A percentile compares a stretch with the other conserved stretches of the same genome.
Conservation (phyloP, 2,797 vertebrate genomes). For the Microctenopoma steveboyesi region DNA sequence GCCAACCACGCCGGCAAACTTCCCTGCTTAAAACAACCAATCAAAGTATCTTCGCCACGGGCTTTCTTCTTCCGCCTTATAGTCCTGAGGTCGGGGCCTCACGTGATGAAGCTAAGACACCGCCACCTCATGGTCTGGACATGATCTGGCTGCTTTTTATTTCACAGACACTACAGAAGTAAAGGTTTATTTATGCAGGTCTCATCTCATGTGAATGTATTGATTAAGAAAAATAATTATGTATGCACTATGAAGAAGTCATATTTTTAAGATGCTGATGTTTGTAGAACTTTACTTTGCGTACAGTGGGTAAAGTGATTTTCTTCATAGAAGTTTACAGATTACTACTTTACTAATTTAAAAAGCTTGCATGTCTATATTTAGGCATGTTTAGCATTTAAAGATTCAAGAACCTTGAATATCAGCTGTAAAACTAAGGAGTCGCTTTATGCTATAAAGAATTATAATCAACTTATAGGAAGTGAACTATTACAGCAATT, state of each 20-base stretch:
- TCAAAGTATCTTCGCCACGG: constrained; percentile 32
- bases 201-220: too few species aligned
- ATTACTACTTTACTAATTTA: too few species aligned
- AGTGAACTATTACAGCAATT: background rate
- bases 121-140: constrained; percentile 45
- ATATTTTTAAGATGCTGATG: too few species aligned
- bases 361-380: too few species aligned
- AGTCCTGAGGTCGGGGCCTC: background rate
- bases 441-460: background rate
- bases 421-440: background rate
- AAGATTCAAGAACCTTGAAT: background rate
- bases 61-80: background rate
- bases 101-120: background rate
- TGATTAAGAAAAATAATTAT: too few species aligned
- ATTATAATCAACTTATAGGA: constrained; percentile 5
- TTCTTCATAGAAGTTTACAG: too few species aligned
- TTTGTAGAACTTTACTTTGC: too few species aligned
- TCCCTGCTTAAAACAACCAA: constrained; percentile 76
- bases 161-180: too few species aligned
- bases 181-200: too few species aligned
- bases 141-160: too few species aligned
- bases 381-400: background rate
- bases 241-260: too few species aligned
- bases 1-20: constrained; percentile 69
- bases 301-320: too few species aligned